Conservation (phyloP, 2,113 vertebrate genomes). For the Notiomystis cincta region DNA sequence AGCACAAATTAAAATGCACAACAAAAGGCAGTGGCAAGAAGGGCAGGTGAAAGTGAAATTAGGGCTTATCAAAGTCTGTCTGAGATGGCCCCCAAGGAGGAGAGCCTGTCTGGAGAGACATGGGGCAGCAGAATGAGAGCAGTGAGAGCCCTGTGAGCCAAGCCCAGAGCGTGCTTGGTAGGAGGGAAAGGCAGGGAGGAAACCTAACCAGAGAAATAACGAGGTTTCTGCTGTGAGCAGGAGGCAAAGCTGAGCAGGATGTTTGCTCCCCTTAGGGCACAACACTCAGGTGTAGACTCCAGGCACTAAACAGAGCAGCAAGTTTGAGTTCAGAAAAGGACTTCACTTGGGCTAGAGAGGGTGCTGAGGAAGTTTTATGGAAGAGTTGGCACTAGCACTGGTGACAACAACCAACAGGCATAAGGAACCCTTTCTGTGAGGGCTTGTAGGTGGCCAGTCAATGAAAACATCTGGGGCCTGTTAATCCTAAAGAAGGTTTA, state of each 20-base stretch:
- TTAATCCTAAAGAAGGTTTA: background rate
- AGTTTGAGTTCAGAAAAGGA: background rate
- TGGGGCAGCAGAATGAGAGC: rapidly evolving
- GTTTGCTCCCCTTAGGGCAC: background rate
- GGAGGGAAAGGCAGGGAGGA: background rate
- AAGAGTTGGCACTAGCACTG: background rate
- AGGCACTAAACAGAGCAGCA: background rate
- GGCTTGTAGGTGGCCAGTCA: background rate
- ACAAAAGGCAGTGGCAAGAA: background rate
- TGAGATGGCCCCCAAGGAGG: background rate
- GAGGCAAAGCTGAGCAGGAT: background rate
- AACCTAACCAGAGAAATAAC: background rate
- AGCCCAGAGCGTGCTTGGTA: background rate
- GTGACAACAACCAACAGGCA: rapidly evolving
- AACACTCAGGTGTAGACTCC: background rate
- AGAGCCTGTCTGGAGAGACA: background rate
- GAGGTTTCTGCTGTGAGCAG: background rate
- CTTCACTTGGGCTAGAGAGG: background rate
- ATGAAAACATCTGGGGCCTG: background rate
- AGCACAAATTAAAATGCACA: background rate
- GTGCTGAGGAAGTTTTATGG: background rate
- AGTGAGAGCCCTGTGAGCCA: background rate
- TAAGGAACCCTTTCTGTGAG: background rate
- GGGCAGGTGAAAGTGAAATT: background rate
- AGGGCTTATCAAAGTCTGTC: background rate